These are phyloP conservation scores for Crematogaster levior DNA, from an alignment of 2,888 invertebrate species.

Conservation along the genomic window DNA sequence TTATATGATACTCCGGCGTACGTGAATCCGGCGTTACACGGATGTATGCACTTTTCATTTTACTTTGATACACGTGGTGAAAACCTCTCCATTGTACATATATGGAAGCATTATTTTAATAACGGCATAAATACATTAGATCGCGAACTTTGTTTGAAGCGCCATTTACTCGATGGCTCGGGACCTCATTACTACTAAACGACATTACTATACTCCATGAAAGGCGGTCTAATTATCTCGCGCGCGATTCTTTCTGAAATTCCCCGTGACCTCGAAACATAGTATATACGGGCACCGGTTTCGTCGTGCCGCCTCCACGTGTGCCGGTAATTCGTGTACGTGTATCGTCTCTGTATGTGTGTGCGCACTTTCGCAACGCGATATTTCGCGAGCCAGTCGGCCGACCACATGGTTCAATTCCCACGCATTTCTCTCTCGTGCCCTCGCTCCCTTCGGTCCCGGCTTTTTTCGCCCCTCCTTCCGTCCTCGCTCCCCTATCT, in stretches of 20 bases:
- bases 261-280: constrained; percentile 47
- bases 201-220: constrained; percentile 20
- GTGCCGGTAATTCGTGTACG: constrained; percentile 32
- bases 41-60: not conserved
- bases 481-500: constrained; percentile 23
- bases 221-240: constrained; percentile 42
- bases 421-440: constrained; percentile 80
- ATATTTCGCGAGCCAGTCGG: constrained; percentile 81
- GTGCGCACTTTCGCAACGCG: constrained; percentile 75
- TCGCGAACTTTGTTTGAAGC: constrained; percentile 12
- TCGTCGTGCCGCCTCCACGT: constrained; percentile 26
- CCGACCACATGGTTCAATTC: constrained; percentile 81
- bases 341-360: not conserved
- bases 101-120: not conserved
- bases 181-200: constrained; percentile 13
- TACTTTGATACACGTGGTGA: not conserved
- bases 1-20: not conserved
- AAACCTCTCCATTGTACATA: not conserved
- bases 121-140: constrained; percentile 4
- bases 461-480: constrained; percentile 49
- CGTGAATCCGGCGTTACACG: not conserved
- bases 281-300: constrained; percentile 37
- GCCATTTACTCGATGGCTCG: not conserved
- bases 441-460: constrained; percentile 24
- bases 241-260: constrained; percentile 49